phyloP scores from a whole-genome alignment of 2,797 vertebrate species.

The Orestias chungarensis region DNA sequence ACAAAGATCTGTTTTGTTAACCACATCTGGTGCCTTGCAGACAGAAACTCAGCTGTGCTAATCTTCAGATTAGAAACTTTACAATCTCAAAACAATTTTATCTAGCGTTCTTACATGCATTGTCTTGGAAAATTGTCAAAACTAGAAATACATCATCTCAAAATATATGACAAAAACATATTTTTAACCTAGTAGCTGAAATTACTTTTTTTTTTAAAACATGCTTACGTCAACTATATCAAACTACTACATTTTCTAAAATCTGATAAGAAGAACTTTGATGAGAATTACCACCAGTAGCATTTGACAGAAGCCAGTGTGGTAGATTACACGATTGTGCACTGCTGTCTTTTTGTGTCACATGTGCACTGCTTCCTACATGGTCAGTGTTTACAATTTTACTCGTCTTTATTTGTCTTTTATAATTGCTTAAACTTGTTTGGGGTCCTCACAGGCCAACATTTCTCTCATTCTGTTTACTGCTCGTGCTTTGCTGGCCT shows the following conservation, averaged over 20 bases:
- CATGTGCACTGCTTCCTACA: not conserved
- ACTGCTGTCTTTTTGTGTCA: not conserved
- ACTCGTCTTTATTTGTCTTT: not conserved
- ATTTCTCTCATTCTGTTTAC: constrained; percentile 50
- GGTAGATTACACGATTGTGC: constrained; percentile 24
- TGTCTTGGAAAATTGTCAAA: not conserved
- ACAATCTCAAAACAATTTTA: not conserved
- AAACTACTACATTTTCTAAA: constrained; percentile 10
- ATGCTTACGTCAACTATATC: too few species aligned
- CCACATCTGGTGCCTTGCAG: constrained; percentile 8
- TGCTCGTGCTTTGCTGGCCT: constrained; percentile 19
- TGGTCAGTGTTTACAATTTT: too few species aligned
- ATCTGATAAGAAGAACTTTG: constrained; percentile 22
- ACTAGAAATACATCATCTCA: not conserved
- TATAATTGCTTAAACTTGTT: constrained; percentile 26
- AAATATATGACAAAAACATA: not conserved
- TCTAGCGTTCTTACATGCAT: not conserved
- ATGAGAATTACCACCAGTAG: constrained; percentile 6
- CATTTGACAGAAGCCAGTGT: constrained; percentile 2
- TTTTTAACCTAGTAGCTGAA: not conserved
- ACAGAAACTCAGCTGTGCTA: constrained; percentile 3
- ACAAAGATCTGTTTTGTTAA: not conserved
- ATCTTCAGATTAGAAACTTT: not conserved
- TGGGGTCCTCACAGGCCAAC: constrained; percentile 1
- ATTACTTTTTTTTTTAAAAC: constrained; percentile 1